Conservation (phyloP, 2,888 invertebrate genomes). For the Euplexia lucipara region DNA sequence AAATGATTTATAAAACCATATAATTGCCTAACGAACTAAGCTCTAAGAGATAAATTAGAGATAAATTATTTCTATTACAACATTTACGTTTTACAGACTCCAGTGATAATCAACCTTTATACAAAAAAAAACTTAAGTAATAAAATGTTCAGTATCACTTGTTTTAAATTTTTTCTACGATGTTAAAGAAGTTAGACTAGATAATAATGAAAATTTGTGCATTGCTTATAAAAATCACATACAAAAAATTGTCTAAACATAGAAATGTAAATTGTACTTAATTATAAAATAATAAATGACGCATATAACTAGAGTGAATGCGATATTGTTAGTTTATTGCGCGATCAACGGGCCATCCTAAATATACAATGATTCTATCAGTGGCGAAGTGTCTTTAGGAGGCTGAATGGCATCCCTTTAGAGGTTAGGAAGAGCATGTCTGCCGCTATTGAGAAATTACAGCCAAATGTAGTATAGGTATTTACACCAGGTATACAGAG, state of each 20-base stretch:
- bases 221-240: conserved; percentile 2
- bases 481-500: too few relatives aligned
- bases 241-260: conserved; percentile 21
- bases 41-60: background rate
- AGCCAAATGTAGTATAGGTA: too few relatives aligned
- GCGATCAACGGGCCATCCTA: conserved; percentile 20
- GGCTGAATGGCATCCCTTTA: too few relatives aligned
- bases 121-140: background rate
- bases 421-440: too few relatives aligned
- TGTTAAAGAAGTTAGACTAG: conserved; percentile 47
- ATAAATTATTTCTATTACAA: conserved; percentile 9
- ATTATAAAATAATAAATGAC: background rate
- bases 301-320: background rate
- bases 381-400: too few relatives aligned
- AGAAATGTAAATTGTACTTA: conserved; percentile 48
- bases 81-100: conserved; percentile 16
- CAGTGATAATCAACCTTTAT: background rate
- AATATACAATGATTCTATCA: conserved; percentile 43
- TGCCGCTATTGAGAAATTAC: too few relatives aligned
- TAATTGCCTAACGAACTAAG: conserved; percentile 28
- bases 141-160: background rate
- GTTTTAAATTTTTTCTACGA: conserved; percentile 23
- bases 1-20: conserved; percentile 16
- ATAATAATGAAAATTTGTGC: conserved; percentile 4
- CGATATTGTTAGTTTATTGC: background rate